Percentiles rank a stretch among this genome's conserved stretches.
Evolutionary conservation across 2,888 invertebrate genomes (phyloP).

Genomic region (Yponomeuta malinellus): DNA sequence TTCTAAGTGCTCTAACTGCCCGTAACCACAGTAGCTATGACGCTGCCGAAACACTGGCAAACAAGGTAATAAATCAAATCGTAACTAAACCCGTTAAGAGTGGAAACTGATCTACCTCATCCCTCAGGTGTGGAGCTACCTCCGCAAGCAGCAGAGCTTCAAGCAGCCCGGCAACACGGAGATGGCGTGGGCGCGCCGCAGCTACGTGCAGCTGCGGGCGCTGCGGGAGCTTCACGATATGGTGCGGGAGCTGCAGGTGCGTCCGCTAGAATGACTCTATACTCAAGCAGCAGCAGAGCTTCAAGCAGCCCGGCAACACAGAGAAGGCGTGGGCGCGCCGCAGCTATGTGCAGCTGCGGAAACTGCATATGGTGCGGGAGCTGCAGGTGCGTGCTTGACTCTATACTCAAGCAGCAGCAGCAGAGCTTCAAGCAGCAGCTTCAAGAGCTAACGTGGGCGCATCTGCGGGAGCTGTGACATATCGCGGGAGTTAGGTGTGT

Average conservation of each 20-base stretch:
- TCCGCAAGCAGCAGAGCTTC: slow-evolving; percentile 77
- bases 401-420: slow-evolving; percentile 67
- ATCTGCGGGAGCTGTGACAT: too few relatives aligned
- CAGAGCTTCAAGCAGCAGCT: slow-evolving; percentile 56
- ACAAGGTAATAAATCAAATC: too few relatives aligned
- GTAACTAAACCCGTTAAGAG: too few relatives aligned
- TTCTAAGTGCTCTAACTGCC: too few relatives aligned
- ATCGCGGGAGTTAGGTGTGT: too few relatives aligned
- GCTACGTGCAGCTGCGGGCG: slow-evolving; percentile 82
- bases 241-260: slow-evolving; percentile 78
- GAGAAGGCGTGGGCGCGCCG: slow-evolving; percentile 81
- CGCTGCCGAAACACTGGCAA: neutral
- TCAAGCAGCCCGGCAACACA: slow-evolving; percentile 39
- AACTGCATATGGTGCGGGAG: slow-evolving; percentile 84
- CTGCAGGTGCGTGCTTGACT: slow-evolving; percentile 49
- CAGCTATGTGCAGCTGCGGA: slow-evolving; percentile 83
- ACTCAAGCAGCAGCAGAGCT: slow-evolving; percentile 73
- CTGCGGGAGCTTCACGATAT: slow-evolving; percentile 84
- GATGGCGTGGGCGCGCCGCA: slow-evolving; percentile 79
- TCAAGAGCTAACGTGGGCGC: too few relatives aligned
- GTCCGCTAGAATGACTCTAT: too few relatives aligned
- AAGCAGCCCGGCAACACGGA: slow-evolving; percentile 58
- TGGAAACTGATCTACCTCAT: neutral
- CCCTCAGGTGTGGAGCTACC: slow-evolving; percentile 80
- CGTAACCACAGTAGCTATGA: too few relatives aligned